Conservation (phyloP, 2,888 invertebrate species). For the Leucania comma region DNA sequence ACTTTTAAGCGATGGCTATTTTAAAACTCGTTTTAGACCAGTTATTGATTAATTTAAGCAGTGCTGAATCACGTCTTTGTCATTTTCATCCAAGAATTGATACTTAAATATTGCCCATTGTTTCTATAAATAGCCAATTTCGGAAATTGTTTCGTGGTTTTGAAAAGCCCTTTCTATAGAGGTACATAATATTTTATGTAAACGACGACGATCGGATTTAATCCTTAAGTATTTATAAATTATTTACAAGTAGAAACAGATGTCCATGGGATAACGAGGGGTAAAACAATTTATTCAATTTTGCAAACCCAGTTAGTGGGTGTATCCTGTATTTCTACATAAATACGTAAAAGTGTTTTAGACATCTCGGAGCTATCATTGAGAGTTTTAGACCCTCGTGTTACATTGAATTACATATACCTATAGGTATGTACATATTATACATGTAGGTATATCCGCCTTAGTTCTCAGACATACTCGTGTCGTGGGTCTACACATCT, state of each 20-base stretch:
- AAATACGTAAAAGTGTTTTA: constrained; percentile 1
- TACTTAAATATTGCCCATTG: constrained; percentile 19
- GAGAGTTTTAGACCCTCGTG: constrained; percentile 17
- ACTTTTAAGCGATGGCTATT: constrained; percentile 1
- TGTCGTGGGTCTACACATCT: constrained; percentile 42
- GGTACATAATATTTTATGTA: constrained; percentile 6
- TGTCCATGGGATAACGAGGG: constrained; percentile 30
- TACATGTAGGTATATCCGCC: constrained; percentile 2
- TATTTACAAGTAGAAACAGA: constrained; percentile 32
- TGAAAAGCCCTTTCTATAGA: constrained; percentile 15
- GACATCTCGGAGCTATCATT: constrained; percentile 8
- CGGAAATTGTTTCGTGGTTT: constrained; percentile 13
- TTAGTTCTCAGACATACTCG: constrained; percentile 39
- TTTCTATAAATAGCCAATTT: constrained; percentile 6
- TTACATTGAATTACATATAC: constrained; percentile 26
- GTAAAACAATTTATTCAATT: constrained; percentile 33
- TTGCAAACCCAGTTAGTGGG: constrained; percentile 13
- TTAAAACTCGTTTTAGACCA: constrained; percentile 28
- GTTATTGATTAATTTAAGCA: constrained; percentile 45
- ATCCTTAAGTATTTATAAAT: constrained; percentile 29
- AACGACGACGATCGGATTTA: constrained; percentile 23
- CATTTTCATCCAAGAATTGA: constrained; percentile 4
- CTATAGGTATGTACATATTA: too few species aligned
- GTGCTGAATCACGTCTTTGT: constrained; percentile 30
- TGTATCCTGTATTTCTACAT: neutral